These are phyloP conservation scores for Phalacrocorax pelagicus DNA, from an alignment of 2,113 vertebrate species.

Conservation along the genomic window DNA sequence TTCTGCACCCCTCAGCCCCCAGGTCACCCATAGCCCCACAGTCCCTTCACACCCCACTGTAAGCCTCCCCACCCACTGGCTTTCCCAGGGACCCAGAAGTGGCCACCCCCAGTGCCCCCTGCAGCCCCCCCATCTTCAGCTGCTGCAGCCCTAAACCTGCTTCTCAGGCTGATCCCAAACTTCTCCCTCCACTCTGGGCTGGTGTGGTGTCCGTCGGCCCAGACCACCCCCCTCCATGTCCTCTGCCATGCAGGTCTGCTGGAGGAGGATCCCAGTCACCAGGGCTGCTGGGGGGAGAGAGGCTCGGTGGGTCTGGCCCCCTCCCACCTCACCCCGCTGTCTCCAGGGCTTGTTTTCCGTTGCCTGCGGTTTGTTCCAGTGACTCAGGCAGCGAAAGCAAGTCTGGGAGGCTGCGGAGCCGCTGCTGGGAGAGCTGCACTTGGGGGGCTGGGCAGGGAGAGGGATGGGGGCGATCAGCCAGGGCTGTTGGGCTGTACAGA, in stretches of 20 bases:
- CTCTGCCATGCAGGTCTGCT: not conserved
- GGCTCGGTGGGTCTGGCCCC: accelerated
- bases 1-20: not conserved
- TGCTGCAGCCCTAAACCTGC: not conserved
- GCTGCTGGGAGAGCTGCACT: not conserved
- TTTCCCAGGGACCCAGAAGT: not conserved
- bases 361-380: constrained; percentile 84
- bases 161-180: not conserved
- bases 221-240: accelerated
- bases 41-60: not conserved
- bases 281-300: not conserved
- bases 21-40: not conserved
- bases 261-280: not conserved
- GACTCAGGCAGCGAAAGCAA: constrained; percentile 98
- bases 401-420: constrained; percentile 80
- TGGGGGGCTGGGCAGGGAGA: not conserved
- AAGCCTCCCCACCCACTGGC: not conserved
- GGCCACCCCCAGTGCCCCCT: not conserved
- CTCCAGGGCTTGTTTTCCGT: constrained; percentile 93
- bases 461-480: not conserved
- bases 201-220: not conserved
- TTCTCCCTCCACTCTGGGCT: not conserved
- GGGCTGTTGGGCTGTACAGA: not conserved
- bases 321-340: not conserved
- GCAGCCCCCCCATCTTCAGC: not conserved